phyloP scores from a whole-genome alignment of 2,113 vertebrate genomes.

The Noctilio leporinus region DNA sequence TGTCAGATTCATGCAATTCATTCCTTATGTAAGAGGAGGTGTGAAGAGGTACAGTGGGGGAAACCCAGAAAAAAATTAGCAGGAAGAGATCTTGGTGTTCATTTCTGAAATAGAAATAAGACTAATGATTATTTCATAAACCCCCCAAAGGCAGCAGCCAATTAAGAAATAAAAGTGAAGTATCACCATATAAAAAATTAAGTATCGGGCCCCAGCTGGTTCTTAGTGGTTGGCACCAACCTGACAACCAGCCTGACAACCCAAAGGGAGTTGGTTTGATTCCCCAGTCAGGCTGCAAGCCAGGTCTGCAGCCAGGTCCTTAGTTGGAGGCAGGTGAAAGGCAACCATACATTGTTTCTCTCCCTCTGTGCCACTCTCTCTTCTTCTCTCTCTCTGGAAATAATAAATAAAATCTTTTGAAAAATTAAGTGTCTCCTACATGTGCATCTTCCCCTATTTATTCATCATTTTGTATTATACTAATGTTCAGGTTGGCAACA shows the following conservation, averaged over 20 bases:
- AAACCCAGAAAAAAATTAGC: neutral
- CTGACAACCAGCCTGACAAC: too few relatives aligned
- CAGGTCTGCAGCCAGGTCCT: too few relatives aligned
- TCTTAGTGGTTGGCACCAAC: too few relatives aligned
- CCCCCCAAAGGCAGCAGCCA: neutral
- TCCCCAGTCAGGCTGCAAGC: too few relatives aligned
- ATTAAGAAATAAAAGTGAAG: neutral
- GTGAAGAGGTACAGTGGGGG: neutral
- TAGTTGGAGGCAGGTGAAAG: too few relatives aligned
- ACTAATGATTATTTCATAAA: neutral
- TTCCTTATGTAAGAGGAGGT: neutral
- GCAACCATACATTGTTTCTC: too few relatives aligned
- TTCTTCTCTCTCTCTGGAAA: too few relatives aligned
- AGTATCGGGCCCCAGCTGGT: too few relatives aligned
- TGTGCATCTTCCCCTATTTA: neutral
- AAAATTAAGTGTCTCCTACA: neutral
- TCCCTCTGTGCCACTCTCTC: too few relatives aligned
- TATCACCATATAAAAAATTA: too few relatives aligned
- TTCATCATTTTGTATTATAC: neutral
- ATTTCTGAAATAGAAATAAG: neutral
- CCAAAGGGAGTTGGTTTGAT: too few relatives aligned
- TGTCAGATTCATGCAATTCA: neutral
- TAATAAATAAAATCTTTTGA: too few relatives aligned
- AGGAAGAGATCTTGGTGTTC: neutral
- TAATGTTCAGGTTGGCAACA: neutral